Evolutionary conservation across 2,888 invertebrate genomes (phyloP).

Genomic region (Pollenia labialis): DNA sequence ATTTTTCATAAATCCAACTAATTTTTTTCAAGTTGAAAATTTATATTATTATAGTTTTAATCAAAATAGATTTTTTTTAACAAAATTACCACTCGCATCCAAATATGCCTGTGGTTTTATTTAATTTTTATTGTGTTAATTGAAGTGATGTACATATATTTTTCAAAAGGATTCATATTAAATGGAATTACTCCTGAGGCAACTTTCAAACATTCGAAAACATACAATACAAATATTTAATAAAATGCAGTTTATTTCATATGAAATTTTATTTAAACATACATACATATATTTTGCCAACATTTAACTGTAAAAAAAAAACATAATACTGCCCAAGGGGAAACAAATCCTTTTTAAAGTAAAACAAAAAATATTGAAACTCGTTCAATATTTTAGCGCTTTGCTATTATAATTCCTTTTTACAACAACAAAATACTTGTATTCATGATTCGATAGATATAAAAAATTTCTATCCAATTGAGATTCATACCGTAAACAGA

Average conservation of each 20-base stretch:
- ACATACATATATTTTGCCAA: background rate
- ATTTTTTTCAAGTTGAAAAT: too few relatives aligned
- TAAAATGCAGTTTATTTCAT: background rate
- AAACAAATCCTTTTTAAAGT: background rate
- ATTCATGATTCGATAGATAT: background rate
- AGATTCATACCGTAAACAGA: background rate
- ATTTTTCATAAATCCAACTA: too few relatives aligned
- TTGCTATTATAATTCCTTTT: background rate
- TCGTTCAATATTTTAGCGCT: background rate
- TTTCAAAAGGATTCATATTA: background rate
- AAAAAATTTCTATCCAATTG: conserved; percentile 14
- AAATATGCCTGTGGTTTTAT: background rate
- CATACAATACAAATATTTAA: background rate
- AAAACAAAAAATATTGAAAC: background rate
- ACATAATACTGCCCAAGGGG: background rate
- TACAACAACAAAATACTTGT: background rate
- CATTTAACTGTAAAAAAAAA: background rate
- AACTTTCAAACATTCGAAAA: background rate
- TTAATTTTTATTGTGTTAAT: conserved; percentile 7
- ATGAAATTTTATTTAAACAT: background rate
- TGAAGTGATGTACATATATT: background rate
- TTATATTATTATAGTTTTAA: too few relatives aligned
- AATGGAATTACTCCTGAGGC: background rate
- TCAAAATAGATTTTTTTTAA: background rate
- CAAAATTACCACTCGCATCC: background rate